Conservation (phyloP, 2,113 vertebrate genomes). For the Jacana jacana region DNA sequence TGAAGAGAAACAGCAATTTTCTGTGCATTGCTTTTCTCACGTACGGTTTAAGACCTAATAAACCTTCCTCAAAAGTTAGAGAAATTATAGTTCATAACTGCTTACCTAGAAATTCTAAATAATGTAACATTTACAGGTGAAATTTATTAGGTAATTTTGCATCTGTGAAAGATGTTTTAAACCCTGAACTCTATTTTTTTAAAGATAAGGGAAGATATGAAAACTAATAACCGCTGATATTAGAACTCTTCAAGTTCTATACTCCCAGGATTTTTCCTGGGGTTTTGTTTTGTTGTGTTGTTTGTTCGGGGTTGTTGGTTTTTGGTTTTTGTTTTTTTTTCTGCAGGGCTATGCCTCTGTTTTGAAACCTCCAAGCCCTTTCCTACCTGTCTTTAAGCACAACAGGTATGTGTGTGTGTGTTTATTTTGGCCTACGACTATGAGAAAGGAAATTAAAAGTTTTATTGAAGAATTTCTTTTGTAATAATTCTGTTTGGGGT, state of each 20-base stretch:
- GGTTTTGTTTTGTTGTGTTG: neutral
- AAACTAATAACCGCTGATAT: neutral
- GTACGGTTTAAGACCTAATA: neutral
- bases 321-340: too few species aligned
- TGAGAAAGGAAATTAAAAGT: neutral
- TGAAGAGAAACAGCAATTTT: neutral
- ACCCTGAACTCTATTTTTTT: neutral
- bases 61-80: neutral
- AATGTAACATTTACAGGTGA: neutral
- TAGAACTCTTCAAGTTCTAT: neutral
- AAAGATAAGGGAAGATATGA: neutral
- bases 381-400: neutral
- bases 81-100: neutral
- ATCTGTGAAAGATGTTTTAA: neutral
- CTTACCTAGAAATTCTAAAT: neutral
- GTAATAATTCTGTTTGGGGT: neutral
- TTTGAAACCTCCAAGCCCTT: neutral
- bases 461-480: neutral
- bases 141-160: neutral
- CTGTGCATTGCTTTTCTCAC: neutral
- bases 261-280: neutral
- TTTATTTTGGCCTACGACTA: neutral
- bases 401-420: neutral
- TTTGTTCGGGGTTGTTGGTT: neutral
- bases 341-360: neutral